These are phyloP conservation scores for Proterorhinus semilunaris DNA, from an alignment of 2,113 vertebrate genomes.

Conservation along the genomic window DNA sequence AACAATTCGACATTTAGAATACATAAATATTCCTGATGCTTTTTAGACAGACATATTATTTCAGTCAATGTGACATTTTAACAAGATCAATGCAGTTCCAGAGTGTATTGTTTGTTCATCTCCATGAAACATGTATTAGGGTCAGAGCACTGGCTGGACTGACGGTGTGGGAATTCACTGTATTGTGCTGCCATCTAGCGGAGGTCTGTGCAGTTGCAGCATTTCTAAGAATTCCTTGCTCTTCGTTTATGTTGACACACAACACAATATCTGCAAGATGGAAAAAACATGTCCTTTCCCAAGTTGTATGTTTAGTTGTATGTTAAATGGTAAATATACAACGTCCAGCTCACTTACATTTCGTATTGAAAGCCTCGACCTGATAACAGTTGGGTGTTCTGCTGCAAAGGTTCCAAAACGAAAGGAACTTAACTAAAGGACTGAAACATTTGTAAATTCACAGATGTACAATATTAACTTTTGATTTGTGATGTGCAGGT, in stretches of 20 bases:
- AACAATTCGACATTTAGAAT: neutral
- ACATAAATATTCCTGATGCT: neutral
- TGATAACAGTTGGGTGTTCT: too few relatives aligned
- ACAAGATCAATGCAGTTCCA: conserved; percentile 2
- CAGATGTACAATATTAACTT: neutral
- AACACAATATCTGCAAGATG: neutral
- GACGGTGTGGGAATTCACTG: conserved; percentile 1
- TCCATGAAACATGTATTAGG: conserved; percentile 3
- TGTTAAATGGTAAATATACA: too few relatives aligned
- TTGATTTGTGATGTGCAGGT: conserved; percentile 72
- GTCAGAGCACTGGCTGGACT: neutral
- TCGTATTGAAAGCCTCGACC: too few relatives aligned
- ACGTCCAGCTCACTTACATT: too few relatives aligned
- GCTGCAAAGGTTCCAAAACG: too few relatives aligned
- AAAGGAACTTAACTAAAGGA: too few relatives aligned
- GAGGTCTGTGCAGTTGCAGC: conserved; percentile 1
- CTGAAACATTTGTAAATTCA: too few relatives aligned
- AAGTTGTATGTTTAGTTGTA: too few relatives aligned
- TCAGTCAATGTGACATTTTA: neutral
- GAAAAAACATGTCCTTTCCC: neutral
- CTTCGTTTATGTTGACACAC: neutral
- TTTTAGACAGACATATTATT: neutral
- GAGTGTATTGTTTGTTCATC: neutral
- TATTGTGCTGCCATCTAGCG: conserved; percentile 68
- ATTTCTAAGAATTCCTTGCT: neutral